phyloP scores from a whole-genome alignment of 2,888 invertebrate genomes.

The Coelinius sp. region DNA sequence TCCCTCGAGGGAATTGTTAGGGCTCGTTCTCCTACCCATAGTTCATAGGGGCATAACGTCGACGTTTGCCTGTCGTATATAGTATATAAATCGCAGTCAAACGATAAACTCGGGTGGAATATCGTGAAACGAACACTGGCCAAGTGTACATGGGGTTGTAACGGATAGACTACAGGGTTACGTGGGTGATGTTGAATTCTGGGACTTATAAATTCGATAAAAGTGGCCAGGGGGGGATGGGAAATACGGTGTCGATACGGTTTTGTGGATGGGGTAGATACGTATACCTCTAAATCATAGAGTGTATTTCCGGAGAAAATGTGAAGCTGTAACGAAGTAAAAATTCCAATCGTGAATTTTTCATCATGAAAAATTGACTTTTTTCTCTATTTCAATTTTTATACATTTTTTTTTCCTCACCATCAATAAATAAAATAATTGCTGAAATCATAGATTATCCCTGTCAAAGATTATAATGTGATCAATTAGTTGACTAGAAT shows the following conservation, averaged over 20 bases:
- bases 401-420: too few relatives aligned
- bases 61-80: conserved; percentile 46
- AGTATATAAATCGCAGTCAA: conserved; percentile 18
- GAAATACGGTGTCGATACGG: background rate
- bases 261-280: too few relatives aligned
- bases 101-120: conserved; percentile 15
- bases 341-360: too few relatives aligned
- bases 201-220: conserved; percentile 39
- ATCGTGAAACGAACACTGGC: conserved; percentile 9
- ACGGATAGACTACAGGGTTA: background rate
- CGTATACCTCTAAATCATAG: too few relatives aligned
- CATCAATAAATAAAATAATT: too few relatives aligned
- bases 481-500: background rate
- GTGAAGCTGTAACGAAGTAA: too few relatives aligned
- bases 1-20: conserved; percentile 28
- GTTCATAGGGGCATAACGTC: conserved; percentile 42
- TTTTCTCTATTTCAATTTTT: too few relatives aligned
- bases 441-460: too few relatives aligned
- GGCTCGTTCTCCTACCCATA: conserved; percentile 22
- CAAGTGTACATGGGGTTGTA: background rate
- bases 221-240: background rate
- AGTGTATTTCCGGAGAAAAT: too few relatives aligned
- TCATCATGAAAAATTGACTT: too few relatives aligned
- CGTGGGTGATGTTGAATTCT: background rate
- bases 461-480: too few relatives aligned